Percentiles rank a stretch among this genome's conserved stretches.
These are phyloP conservation scores for Drosophila ezoana DNA, from an alignment of 2,888 invertebrate species.

Conservation along the genomic window DNA sequence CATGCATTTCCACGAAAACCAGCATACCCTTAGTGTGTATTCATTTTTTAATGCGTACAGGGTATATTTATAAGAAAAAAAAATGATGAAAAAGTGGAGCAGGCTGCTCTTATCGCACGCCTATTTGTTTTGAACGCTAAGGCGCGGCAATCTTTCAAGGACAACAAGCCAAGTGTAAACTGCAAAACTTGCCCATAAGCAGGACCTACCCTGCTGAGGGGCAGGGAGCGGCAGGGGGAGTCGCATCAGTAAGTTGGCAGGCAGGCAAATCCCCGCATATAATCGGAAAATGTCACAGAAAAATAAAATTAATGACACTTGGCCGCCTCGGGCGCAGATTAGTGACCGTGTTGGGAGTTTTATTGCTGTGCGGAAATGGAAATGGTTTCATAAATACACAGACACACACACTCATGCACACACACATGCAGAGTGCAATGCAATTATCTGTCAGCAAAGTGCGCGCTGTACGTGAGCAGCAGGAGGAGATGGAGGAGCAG, in stretches of 20 bases:
- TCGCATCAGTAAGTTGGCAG: slow-evolving; percentile 35
- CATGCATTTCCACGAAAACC: too few relatives aligned
- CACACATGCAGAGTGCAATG: slow-evolving; percentile 56
- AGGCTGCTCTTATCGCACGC: slow-evolving; percentile 67
- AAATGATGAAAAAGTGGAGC: slow-evolving; percentile 49
- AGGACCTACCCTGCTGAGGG: too few relatives aligned
- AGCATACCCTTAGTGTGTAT: not conserved
- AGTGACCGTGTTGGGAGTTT: slow-evolving; percentile 73
- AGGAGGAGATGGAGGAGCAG: slow-evolving; percentile 9
- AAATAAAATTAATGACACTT: slow-evolving; percentile 77
- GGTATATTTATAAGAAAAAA: slow-evolving; percentile 9
- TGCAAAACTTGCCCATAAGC: slow-evolving; percentile 56
- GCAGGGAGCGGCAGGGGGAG: too few relatives aligned
- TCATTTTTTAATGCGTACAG: not conserved
- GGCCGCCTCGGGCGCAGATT: slow-evolving; percentile 68
- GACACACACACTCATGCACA: slow-evolving; percentile 20
- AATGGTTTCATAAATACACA: slow-evolving; percentile 71
- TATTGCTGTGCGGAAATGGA: slow-evolving; percentile 74
- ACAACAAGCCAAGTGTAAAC: slow-evolving; percentile 70
- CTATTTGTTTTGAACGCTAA: slow-evolving; percentile 69
- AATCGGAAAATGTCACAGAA: slow-evolving; percentile 75
- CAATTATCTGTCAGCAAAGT: slow-evolving; percentile 73
- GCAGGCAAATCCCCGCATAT: slow-evolving; percentile 68
- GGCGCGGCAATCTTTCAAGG: slow-evolving; percentile 70
- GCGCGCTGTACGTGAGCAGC: slow-evolving; percentile 60